Base-by-base conservation (phyloP, 2,888 invertebrate genomes). In the Junonia oenone region DNA sequence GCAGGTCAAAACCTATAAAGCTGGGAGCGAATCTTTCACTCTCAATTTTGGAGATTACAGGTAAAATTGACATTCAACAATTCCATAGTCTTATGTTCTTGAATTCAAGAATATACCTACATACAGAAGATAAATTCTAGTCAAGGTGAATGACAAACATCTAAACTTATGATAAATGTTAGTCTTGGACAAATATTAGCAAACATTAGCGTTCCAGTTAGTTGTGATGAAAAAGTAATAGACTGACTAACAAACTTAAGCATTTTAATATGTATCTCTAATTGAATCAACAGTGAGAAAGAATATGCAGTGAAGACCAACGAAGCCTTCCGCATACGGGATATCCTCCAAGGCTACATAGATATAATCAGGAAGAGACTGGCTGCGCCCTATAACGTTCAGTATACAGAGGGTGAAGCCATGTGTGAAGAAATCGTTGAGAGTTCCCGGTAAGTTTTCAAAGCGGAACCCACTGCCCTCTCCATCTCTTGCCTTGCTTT, bases 301-400 rank as follows among this genome's bases (percentile, higher is more conserved):
- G 99, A 99, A 83, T 99, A 99, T 90, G 96, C 97, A 31, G 99
- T 99, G 40, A 99, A 99, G 85, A 99, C 99, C 0, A 96, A 97
- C 29, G 98, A 99, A 81, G 98, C 98, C 2, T 98, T 97, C 78
- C 98, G 98, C 76, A 99, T 99, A 70, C 95, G 98, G 1, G 98
- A 99, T 76, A 93, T 99, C 51, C 96, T 99, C 72, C 96, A 98
- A 65, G 99, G 98, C 31, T 99, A 99, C 85, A 99, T 99, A 73
- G 99, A 99, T 81, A 98, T 99, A 74, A 99, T 99, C 68, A 86
- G 99, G 60, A 98, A 97, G 84, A 97, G 97, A 91, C 94, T 96
- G 78, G 96, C 96, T 93, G 76, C 97, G 95, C 64, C 66, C 0
- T 61, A 96, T 38, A 96, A 96, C 76, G 95, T 95, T 73, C 96